Evolutionary conservation across 2,113 vertebrate genomes (phyloP), one percentile per base, ranked within the genome.

Genomic region (Pavo muticus): DNA sequence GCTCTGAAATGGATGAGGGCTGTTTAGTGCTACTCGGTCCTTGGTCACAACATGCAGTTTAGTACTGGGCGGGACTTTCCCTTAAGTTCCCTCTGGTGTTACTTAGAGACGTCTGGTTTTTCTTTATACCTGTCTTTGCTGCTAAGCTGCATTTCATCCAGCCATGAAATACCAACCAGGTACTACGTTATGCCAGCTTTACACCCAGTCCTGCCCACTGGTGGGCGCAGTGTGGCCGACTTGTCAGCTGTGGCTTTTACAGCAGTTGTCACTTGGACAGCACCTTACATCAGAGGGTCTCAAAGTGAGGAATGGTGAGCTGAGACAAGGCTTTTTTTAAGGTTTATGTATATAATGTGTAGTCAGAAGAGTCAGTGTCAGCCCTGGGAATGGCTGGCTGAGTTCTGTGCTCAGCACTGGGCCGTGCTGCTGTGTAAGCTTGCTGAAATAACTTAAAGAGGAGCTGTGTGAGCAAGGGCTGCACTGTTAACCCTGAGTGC

Each of bases 91-190:
- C 79, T 32, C 71, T 54, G 60, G 11, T 56, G 21, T 17, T 44
- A 10, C 0, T 59, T 40, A 35, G 50, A 24, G 21, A 6, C 9
- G 14, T 30, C 56, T 73, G 57, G 42, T 30, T 45, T 48, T 72
- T 12, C 56, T 75, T n/a, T 25, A 2, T 3, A 20, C 45, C 74
- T 57, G 64, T 82, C 50, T 83, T 48, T 86, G 75, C 90, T 82
- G 74, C n/a, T 1, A 0, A 60, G 8, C 63, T 18, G 3, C 7
- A 1, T 47, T 80, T 44, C 12, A n/a, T 30, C 72, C 37, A 20
- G 2, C 27, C 65, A 14, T 0, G 1, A 3, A 54, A 0, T 4
- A 10, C 5, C 21, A 1, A 2, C 2, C 0, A 0, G 69, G 35
- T 39, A 5, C 24, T 2, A 0, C 14, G 23, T 56, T 67, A 4